These are phyloP conservation scores for Aelia acuminata DNA, from an alignment of 2,888 invertebrate genomes.

Conservation along the genomic window DNA sequence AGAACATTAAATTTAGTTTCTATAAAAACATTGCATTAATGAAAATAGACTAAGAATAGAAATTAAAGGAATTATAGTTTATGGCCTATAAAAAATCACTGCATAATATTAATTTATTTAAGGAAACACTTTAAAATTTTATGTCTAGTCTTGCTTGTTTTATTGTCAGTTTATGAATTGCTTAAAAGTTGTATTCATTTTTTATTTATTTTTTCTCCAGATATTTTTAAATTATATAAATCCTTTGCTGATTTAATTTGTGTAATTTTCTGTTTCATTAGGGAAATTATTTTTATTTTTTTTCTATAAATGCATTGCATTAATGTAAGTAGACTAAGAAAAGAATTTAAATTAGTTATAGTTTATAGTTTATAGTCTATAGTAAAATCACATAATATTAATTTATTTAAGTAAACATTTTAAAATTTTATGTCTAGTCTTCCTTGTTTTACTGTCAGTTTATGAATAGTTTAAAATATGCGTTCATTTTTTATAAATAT, in stretches of 20 bases:
- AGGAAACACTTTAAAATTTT: neutral
- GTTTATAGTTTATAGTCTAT: too few relatives aligned
- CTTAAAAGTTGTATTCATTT: too few relatives aligned
- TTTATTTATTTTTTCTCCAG: neutral
- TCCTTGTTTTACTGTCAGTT: neutral
- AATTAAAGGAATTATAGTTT: neutral
- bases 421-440: neutral
- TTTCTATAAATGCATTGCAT: neutral
- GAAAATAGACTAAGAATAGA: neutral
- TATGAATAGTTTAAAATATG: too few relatives aligned
- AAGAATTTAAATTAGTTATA: neutral
- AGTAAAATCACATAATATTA: too few relatives aligned
- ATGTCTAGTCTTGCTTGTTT: neutral
- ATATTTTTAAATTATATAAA: neutral
- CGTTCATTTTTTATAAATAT: too few relatives aligned
- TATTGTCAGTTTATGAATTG: neutral
- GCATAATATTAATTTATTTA: neutral
- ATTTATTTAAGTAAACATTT: neutral
- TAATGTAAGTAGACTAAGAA: neutral
- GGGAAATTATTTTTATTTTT: too few relatives aligned
- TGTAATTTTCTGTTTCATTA: too few relatives aligned
- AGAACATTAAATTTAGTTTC: too few relatives aligned
- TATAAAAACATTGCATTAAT: neutral
- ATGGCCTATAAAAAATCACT: too few relatives aligned
- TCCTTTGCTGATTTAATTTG: too few relatives aligned